Evolutionary conservation across 2,797 vertebrate genomes (phyloP).

Genomic region (Hemibagrus guttatus): DNA sequence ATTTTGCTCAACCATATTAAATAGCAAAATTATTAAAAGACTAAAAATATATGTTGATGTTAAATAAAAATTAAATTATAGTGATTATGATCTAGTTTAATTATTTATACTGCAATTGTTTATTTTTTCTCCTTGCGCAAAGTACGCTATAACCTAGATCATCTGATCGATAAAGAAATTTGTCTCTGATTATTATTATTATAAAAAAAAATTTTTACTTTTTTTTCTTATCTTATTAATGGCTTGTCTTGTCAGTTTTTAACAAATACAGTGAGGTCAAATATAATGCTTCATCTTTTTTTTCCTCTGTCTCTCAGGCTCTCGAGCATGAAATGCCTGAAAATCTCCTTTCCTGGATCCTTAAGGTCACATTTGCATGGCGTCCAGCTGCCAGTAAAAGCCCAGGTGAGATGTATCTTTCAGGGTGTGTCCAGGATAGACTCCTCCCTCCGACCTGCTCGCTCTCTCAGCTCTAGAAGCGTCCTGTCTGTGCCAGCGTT

Average conservation of each 20-base stretch:
- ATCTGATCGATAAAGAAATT: not conserved
- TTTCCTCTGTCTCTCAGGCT: constrained; percentile 6
- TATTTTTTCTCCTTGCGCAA: not conserved
- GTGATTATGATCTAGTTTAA: not conserved
- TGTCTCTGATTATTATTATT: not conserved
- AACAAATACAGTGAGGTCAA: too few species aligned
- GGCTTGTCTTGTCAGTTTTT: not conserved
- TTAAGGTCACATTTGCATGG: constrained; percentile 4
- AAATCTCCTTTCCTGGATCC: not conserved
- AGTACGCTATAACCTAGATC: not conserved
- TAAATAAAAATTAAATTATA: not conserved
- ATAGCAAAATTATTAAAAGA: not conserved
- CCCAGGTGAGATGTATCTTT: constrained; percentile 29
- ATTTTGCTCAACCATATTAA: not conserved
- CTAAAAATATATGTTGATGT: not conserved
- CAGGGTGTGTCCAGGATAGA: constrained; percentile 11
- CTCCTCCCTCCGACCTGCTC: not conserved
- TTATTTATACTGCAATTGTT: not conserved
- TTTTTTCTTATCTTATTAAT: not conserved
- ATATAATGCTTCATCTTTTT: not conserved
- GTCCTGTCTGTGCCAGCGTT: not conserved
- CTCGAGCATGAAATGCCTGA: constrained; percentile 28
- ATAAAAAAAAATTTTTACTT: not conserved
- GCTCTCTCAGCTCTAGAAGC: not conserved
- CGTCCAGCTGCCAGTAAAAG: not conserved